phyloP scores from a whole-genome alignment of 1,140 invertebrate genomes.

The Anastrepha obliqua region DNA sequence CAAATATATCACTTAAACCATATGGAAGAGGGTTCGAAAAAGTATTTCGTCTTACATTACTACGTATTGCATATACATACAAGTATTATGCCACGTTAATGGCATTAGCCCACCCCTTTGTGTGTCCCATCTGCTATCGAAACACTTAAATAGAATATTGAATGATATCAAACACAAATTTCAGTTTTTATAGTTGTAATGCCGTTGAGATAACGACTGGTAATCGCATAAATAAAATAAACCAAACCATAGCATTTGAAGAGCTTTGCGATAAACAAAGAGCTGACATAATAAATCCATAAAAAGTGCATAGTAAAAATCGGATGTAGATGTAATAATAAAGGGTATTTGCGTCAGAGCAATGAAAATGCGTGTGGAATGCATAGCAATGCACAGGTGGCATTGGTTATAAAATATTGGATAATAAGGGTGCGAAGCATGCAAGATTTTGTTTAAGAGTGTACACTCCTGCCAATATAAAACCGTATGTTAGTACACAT shows the following conservation, averaged over 20 bases:
- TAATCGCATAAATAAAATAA: constrained; percentile 28
- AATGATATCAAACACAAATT: not conserved
- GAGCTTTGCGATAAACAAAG: not conserved
- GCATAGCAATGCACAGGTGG: constrained; percentile 7
- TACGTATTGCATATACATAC: too few species aligned
- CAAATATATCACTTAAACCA: too few species aligned
- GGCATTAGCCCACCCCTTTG: too few species aligned
- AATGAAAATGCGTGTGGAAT: not conserved
- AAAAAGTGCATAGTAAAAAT: not conserved
- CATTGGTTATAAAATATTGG: not conserved
- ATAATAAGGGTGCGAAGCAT: not conserved
- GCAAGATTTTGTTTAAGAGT: too few species aligned
- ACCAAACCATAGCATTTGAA: not conserved
- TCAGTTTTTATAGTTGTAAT: not conserved
- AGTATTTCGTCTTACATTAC: too few species aligned
- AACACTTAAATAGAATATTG: too few species aligned
- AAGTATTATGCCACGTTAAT: too few species aligned
- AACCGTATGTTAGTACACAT: too few species aligned
- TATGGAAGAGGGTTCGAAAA: too few species aligned
- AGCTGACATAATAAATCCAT: not conserved
- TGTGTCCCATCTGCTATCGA: too few species aligned
- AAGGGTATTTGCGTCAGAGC: not conserved
- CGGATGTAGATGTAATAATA: not conserved
- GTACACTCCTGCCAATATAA: too few species aligned
- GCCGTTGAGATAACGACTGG: not conserved